phyloP scores from a whole-genome alignment of 2,797 vertebrate genomes.

The Acanthurus leucopareius region DNA sequence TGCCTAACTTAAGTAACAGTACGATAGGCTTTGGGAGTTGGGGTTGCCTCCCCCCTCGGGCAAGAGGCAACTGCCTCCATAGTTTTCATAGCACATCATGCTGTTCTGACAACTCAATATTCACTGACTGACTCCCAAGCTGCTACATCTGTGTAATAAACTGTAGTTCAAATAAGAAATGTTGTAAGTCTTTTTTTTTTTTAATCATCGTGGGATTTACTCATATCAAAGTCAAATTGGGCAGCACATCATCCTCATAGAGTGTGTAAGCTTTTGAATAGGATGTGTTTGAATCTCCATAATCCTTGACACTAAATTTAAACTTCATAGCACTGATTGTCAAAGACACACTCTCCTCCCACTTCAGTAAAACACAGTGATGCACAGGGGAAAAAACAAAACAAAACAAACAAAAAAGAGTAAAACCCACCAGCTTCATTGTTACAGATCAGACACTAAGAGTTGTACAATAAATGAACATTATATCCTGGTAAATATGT shows the following conservation, averaged over 20 bases:
- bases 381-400: background rate
- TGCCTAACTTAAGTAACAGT: constrained; percentile 5
- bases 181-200: constrained; percentile 37
- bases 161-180: constrained; percentile 42
- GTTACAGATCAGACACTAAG: constrained; percentile 14
- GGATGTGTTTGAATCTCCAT: constrained; percentile 70
- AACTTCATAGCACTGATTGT: constrained; percentile 65
- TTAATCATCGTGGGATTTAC: constrained; percentile 64
- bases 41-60: background rate
- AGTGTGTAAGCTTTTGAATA: constrained; percentile 68
- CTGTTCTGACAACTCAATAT: constrained; percentile 25
- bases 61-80: background rate
- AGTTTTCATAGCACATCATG: background rate
- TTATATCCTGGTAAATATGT: constrained; percentile 1
- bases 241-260: constrained; percentile 64
- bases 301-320: constrained; percentile 78
- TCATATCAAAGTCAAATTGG: constrained; percentile 73
- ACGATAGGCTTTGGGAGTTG: background rate
- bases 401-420: no score
- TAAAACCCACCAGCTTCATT: background rate
- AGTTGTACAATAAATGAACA: background rate
- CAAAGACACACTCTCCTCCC: constrained; percentile 59
- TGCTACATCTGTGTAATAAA: constrained; percentile 35
- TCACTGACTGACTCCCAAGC: constrained; percentile 33
- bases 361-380: constrained; percentile 39